Base-by-base conservation (phyloP, 2,888 invertebrate species). In the Scelioninae gen. 2 region DNA sequence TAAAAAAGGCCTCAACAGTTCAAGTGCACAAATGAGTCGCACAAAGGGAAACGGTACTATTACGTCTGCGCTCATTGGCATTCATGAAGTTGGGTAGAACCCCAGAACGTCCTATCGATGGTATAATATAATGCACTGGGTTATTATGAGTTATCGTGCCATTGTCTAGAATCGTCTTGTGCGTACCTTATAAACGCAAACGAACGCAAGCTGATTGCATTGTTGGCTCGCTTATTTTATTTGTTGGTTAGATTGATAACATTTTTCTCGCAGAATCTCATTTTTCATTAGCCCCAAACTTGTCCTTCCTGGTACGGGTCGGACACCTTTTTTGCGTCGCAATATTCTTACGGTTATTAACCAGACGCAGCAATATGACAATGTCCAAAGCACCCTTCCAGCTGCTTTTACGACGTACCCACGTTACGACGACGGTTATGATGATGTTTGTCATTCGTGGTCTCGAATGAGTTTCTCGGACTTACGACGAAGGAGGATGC, bases 81-180 rank as follows among this genome's bases (percentile, higher is more conserved):
- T 82, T 81, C 82, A 81, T 81, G 79, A 78, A 78, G 78, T 78
- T 53, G 78, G 78, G 74, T 79, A 79, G 79, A 79, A 76, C 78
- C 78, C 78, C 77, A 61, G 75, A 61, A 76, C 77, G 75, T 80
- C 78, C 80, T 82, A 84, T 84, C 82, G 81, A 83, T 83, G 81
- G 81, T 77, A 82, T 82, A 82, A 83, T 84, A 78, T n/a, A n/a
- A n/a, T 78, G 76, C 78, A 76, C 79, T 77, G 82, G 78, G 79
- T 82, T 84, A 84, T 84, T 84, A 85, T 85, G 83, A 85, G 81
- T 85, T 85, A 85, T 84, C 81, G 83, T 69, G 78, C 84, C 77
- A 85, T 85, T 85, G 84, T 85, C 80, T 79, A n/a, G 52, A 52
- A 55, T 68, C 61, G 58, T 67, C 60, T 74, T 50, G 41, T 45